Percentiles rank a stretch among this genome's conserved stretches.
These are phyloP conservation scores for Heliconius ismenius DNA, from an alignment of 2,888 invertebrate species.

Conservation along the genomic window DNA sequence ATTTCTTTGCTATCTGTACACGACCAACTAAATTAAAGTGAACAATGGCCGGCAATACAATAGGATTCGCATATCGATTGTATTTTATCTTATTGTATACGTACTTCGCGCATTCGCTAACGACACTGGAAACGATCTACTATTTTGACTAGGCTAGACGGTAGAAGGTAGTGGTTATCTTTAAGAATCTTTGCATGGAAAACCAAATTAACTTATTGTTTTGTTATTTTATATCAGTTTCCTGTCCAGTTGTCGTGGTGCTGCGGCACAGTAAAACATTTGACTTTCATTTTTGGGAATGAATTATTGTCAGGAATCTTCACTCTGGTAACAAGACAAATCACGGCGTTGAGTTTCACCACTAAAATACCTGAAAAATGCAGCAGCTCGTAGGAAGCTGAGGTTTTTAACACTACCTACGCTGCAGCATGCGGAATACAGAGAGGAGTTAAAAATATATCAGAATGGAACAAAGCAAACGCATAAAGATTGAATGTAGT, in stretches of 20 bases:
- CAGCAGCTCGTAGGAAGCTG: too few species aligned
- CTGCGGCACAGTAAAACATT: not conserved
- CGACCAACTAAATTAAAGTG: slow-evolving; percentile 5
- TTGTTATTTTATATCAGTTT: not conserved
- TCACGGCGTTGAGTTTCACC: not conserved
- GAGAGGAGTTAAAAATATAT: not conserved
- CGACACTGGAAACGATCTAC: not conserved
- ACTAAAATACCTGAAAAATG: not conserved
- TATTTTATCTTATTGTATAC: slow-evolving; percentile 23
- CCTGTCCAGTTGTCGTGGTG: too few species aligned
- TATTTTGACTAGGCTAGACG: slow-evolving; percentile 8
- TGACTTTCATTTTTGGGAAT: not conserved
- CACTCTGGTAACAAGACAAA: too few species aligned
- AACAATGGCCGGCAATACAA: slow-evolving; percentile 29
- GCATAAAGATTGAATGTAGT: too few species aligned
- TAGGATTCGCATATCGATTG: slow-evolving; percentile 26
- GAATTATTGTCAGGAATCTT: not conserved
- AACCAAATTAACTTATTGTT: not conserved
- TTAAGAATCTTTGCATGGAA: not conserved
- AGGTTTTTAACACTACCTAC: too few species aligned
- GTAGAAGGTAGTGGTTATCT: not conserved
- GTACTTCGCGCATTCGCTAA: slow-evolving; percentile 8
- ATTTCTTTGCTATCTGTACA: slow-evolving; percentile 15
- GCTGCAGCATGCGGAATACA: not conserved
- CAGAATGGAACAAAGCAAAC: too few species aligned